Conservation (phyloP, 2,113 vertebrate species). For the Sakesphorus luctuosus region DNA sequence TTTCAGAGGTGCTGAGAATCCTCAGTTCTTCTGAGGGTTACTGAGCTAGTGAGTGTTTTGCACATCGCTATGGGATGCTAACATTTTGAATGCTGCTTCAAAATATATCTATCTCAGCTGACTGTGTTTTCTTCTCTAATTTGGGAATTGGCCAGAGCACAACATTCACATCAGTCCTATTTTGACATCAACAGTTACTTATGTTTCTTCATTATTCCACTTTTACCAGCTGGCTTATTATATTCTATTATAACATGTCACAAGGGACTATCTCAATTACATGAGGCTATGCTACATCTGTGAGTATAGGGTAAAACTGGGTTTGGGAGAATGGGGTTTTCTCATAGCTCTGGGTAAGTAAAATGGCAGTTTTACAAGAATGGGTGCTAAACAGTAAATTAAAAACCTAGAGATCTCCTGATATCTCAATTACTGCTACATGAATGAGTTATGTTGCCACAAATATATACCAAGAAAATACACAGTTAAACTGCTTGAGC, state of each 20-base stretch:
- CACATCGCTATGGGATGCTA: neutral
- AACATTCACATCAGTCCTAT: neutral
- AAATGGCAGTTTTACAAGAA: neutral
- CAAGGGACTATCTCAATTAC: constrained; percentile 24
- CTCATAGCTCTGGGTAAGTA: neutral
- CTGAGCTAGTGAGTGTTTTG: neutral
- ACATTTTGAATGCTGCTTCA: neutral
- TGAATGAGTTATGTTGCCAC: neutral
- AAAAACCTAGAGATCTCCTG: neutral
- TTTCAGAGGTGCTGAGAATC: neutral
- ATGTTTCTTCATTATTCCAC: neutral
- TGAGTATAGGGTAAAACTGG: neutral
- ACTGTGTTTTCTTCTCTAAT: neutral
- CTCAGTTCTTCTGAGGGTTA: neutral
- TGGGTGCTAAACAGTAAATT: neutral
- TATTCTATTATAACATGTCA: neutral
- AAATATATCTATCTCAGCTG: neutral
- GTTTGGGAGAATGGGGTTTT: neutral
- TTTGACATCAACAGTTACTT: constrained; percentile 39
- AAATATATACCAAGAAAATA: neutral
- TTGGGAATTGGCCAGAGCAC: neutral
- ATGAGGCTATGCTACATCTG: constrained; percentile 8
- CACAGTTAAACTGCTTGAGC: neutral
- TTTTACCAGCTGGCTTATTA: constrained; percentile 43
- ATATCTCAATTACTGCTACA: neutral